A percentile compares a stretch with the other conserved stretches of the same genome.
phyloP scores from a whole-genome alignment of 2,113 vertebrate genomes.

The Pao palembangensis region DNA sequence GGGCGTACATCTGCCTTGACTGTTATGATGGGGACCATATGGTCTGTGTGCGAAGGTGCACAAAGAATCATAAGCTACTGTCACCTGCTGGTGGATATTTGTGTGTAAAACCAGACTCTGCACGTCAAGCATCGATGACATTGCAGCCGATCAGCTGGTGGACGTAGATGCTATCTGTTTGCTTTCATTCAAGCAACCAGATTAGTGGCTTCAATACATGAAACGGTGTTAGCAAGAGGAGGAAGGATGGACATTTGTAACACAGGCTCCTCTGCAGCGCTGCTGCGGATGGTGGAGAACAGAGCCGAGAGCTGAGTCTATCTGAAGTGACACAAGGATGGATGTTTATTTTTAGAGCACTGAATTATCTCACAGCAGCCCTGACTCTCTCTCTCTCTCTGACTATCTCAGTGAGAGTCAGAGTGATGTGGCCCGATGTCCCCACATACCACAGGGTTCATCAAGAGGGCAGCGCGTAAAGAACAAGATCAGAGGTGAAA shows the following conservation, averaged over 20 bases:
- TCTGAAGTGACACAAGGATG: conserved; percentile 70
- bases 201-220: conserved; percentile 33
- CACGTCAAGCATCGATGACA: conserved; percentile 28
- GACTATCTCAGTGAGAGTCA: conserved; percentile 53
- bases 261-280: conserved; percentile 28
- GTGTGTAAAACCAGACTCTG: background rate
- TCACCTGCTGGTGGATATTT: conserved; percentile 51
- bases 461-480: conserved; percentile 56
- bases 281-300: conserved; percentile 28
- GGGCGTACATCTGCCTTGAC: conserved; percentile 5
- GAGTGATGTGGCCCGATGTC: conserved; percentile 64
- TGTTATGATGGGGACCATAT: conserved; percentile 66
- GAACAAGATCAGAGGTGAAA: conserved; percentile 57
- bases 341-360: conserved; percentile 72
- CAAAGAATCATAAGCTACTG: conserved; percentile 36
- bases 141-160: conserved; percentile 40
- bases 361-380: conserved; percentile 65
- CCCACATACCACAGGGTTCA: conserved; percentile 66
- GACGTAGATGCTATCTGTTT: conserved; percentile 24
- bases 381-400: conserved; percentile 36
- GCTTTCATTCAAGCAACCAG: conserved; percentile 31
- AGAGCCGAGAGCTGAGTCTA: conserved; percentile 46
- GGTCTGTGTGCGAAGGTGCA: conserved; percentile 36
- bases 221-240: conserved; percentile 23
- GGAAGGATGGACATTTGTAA: background rate